Evolutionary conservation across 2,797 vertebrate genomes (phyloP).

Genomic region (Rhodeus uyekii): DNA sequence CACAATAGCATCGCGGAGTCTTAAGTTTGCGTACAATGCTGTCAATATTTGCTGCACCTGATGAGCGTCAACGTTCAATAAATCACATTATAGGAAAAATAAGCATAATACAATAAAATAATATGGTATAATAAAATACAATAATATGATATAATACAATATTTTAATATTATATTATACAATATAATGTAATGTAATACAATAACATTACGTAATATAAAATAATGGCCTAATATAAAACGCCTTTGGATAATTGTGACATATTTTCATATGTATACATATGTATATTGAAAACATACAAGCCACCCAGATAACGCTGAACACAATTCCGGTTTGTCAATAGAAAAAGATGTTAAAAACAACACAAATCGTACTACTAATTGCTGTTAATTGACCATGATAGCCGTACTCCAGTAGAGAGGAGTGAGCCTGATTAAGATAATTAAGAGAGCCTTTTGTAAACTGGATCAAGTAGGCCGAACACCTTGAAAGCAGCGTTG

Average conservation of each 20-base stretch:
- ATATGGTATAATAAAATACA: neutral
- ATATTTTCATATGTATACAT: neutral
- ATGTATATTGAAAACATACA: neutral
- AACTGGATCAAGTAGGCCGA: constrained; percentile 72
- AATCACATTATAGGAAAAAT: neutral
- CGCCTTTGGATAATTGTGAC: neutral
- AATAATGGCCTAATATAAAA: too few relatives aligned
- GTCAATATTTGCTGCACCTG: constrained; percentile 3
- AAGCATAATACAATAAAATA: neutral
- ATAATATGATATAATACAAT: neutral
- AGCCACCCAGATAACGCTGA: neutral
- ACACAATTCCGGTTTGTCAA: neutral
- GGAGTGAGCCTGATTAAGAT: constrained; percentile 75
- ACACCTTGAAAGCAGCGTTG: constrained; percentile 65
- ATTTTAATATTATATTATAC: neutral
- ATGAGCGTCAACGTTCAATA: neutral
- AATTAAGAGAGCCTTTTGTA: constrained; percentile 78
- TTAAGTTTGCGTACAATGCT: neutral
- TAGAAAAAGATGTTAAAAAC: constrained; percentile 60
- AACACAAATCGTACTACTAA: constrained; percentile 75
- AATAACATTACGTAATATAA: too few relatives aligned
- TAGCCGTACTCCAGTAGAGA: constrained; percentile 70
- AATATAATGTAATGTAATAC: neutral
- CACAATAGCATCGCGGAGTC: constrained; percentile 56
- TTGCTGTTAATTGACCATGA: constrained; percentile 78